These are phyloP conservation scores for Rhabditophanes sp. DNA, from an alignment of 2,888 invertebrate genomes.

Conservation along the genomic window DNA sequence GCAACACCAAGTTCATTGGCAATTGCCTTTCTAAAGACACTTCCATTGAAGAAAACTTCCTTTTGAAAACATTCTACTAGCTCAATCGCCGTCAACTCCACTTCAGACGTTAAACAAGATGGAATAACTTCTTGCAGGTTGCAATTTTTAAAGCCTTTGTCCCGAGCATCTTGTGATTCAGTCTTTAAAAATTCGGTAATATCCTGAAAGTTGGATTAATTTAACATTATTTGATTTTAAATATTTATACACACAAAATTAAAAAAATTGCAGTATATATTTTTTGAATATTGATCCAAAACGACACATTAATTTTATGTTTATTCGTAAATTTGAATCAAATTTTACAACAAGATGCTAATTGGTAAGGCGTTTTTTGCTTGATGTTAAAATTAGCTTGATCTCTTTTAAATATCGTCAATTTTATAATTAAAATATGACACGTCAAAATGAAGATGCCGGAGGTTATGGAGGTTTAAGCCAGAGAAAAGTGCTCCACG, in stretches of 20 bases:
- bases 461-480: too few relatives aligned
- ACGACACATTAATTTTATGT: too few relatives aligned
- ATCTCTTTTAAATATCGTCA: too few relatives aligned
- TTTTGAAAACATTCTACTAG: constrained; percentile 31
- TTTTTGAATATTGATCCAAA: too few relatives aligned
- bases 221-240: too few relatives aligned
- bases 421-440: too few relatives aligned
- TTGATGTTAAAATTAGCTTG: too few relatives aligned
- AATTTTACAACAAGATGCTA: too few relatives aligned
- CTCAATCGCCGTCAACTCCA: constrained; percentile 10
- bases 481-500: too few relatives aligned
- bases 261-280: constrained; percentile 5
- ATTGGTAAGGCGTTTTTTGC: too few relatives aligned
- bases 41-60: constrained; percentile 34
- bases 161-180: constrained; percentile 7
- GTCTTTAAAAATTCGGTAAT: constrained; percentile 9
- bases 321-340: too few relatives aligned
- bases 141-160: constrained; percentile 11
- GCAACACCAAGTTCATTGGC: constrained; percentile 40
- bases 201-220: background rate
- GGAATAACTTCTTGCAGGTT: constrained; percentile 19
- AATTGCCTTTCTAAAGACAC: constrained; percentile 33
- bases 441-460: too few relatives aligned
- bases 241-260: constrained; percentile 8
- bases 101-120: constrained; percentile 15